These are phyloP conservation scores for Brachyptera putata DNA, from an alignment of 2,888 invertebrate species.

Conservation along the genomic window DNA sequence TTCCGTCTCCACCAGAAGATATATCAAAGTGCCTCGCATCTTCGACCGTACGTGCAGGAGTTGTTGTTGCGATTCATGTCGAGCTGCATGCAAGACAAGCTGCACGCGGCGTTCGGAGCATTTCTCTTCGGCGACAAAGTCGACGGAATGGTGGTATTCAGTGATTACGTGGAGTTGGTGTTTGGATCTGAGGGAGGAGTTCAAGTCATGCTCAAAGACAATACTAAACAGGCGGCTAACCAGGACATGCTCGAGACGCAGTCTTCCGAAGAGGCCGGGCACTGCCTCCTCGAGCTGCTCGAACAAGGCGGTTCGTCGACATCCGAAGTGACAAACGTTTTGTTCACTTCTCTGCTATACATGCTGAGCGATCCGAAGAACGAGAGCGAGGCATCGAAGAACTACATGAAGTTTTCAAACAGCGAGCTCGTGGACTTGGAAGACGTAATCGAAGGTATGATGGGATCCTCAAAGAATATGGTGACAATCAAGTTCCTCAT, in stretches of 20 bases:
- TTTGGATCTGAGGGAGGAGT: slow-evolving; percentile 34
- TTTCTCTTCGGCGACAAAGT: slow-evolving; percentile 41
- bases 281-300: slow-evolving; percentile 29
- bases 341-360: slow-evolving; percentile 28
- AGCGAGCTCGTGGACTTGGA: slow-evolving; percentile 7
- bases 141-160: slow-evolving; percentile 36
- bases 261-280: slow-evolving; percentile 27
- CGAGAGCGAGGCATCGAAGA: slow-evolving; percentile 11
- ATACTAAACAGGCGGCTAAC: slow-evolving; percentile 4
- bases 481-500: slow-evolving; percentile 39
- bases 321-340: slow-evolving; percentile 28
- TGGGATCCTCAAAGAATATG: slow-evolving; percentile 13
- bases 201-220: slow-evolving; percentile 20
- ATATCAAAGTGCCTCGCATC: slow-evolving; percentile 34
- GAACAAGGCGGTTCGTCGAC: slow-evolving; percentile 25
- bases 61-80: slow-evolving; percentile 33
- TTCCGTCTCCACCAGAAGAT: slow-evolving; percentile 38
- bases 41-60: slow-evolving; percentile 35
- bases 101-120: slow-evolving; percentile 39
- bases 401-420: slow-evolving; percentile 16
- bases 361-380: slow-evolving; percentile 25
- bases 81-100: slow-evolving; percentile 34
- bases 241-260: not conserved
- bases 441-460: slow-evolving; percentile 7
- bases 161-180: slow-evolving; percentile 38